These are phyloP conservation scores for Carassius carassius DNA, from an alignment of 2,113 vertebrate species.

Conservation along the genomic window DNA sequence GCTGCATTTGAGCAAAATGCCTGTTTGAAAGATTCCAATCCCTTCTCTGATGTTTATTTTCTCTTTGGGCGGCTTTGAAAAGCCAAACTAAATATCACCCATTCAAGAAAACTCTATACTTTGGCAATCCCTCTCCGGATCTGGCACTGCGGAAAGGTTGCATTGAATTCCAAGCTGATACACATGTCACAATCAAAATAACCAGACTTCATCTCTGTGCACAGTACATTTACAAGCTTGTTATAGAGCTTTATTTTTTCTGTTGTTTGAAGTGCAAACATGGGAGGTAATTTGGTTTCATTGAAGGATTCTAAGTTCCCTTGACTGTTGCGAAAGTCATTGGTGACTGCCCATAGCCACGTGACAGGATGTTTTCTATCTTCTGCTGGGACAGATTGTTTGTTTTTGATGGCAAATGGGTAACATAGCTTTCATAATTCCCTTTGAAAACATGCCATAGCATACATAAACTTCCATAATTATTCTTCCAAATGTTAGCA, in stretches of 20 bases:
- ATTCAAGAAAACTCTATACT: conserved; percentile 47
- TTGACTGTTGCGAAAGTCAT: conserved; percentile 24
- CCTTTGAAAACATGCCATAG: conserved; percentile 72
- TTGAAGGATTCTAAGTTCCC: conserved; percentile 44
- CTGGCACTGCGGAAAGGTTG: conserved; percentile 43
- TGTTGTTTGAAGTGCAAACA: conserved; percentile 39
- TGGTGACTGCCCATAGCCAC: background rate
- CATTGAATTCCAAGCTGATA: conserved; percentile 55
- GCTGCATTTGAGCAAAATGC: conserved; percentile 46
- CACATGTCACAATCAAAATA: conserved; percentile 53
- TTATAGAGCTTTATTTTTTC: conserved; percentile 52
- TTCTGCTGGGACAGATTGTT: conserved; percentile 21
- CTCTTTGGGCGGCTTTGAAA: conserved; percentile 53
- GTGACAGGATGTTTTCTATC: conserved; percentile 28
- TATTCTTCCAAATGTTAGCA: conserved; percentile 70
- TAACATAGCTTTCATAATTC: conserved; percentile 60
- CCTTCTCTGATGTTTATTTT: conserved; percentile 58
- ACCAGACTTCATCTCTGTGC: conserved; percentile 56
- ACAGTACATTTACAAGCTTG: conserved; percentile 55
- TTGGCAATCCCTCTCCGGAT: conserved; percentile 50
- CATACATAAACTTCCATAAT: conserved; percentile 73
- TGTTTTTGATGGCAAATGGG: conserved; percentile 57
- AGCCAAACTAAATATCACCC: conserved; percentile 50
- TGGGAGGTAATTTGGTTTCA: conserved; percentile 33
- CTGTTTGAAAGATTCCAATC: conserved; percentile 22